Percentiles rank a stretch among this genome's conserved stretches.
These are phyloP conservation scores for Drosophila fulvimacula DNA, from an alignment of 2,888 invertebrate genomes.

Conservation along the genomic window DNA sequence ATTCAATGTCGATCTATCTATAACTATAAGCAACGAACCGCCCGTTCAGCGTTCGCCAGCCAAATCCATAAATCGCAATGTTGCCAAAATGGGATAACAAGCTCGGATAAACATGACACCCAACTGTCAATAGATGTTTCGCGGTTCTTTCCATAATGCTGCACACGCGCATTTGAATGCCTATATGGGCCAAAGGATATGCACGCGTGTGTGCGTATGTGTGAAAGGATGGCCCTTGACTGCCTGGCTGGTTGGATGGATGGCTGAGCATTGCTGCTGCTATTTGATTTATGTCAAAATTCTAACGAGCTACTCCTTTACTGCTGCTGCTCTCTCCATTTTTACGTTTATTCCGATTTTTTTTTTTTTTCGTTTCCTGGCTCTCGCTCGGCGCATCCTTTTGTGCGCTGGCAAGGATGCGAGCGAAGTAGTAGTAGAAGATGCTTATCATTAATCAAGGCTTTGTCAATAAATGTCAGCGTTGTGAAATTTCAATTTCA, in stretches of 20 bases:
- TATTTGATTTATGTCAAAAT: constrained; percentile 85
- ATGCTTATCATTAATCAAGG: constrained; percentile 84
- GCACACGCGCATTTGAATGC: constrained; percentile 68
- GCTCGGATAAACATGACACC: constrained; percentile 85
- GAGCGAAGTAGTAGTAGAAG: constrained; percentile 24
- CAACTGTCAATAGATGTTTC: constrained; percentile 85
- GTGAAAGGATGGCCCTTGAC: constrained; percentile 34
- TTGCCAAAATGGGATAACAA: constrained; percentile 83
- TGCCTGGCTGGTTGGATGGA: constrained; percentile 43
- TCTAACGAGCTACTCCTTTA: constrained; percentile 76
- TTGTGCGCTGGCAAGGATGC: constrained; percentile 47
- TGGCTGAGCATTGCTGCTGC: constrained; percentile 73
- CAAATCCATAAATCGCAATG: constrained; percentile 82
- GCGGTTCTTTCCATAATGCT: constrained; percentile 84
- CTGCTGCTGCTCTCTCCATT: constrained; percentile 3
- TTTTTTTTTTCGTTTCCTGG: constrained; percentile 10
- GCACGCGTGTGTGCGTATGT: constrained; percentile 13
- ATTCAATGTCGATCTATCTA: constrained; percentile 60
- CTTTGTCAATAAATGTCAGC: constrained; percentile 84
- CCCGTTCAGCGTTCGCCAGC: constrained; percentile 57
- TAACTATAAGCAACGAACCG: constrained; percentile 40
- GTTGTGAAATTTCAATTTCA: constrained; percentile 83
- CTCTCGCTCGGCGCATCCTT: constrained; percentile 51
- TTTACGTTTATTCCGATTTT: constrained; percentile 15
- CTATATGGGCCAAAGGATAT: constrained; percentile 22